Conservation (phyloP, 2,113 vertebrate species). For the Bambusicola thoracicus region DNA sequence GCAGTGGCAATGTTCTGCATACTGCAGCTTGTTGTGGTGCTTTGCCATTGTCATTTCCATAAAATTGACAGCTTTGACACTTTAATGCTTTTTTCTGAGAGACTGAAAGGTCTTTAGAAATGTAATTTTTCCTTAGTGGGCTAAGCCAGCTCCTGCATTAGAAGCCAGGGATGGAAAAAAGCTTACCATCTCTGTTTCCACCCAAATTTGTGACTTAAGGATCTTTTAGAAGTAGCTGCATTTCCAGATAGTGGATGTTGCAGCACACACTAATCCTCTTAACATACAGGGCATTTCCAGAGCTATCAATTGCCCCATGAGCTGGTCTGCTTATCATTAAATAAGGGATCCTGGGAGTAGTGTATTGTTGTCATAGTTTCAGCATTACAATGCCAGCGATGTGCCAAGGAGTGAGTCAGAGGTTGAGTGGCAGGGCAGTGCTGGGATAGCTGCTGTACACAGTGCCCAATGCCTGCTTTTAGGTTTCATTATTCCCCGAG, state of each 20-base stretch:
- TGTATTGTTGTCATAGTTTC: conserved; percentile 15
- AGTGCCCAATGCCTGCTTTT: not conserved
- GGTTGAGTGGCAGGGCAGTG: not conserved
- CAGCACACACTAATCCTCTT: not conserved
- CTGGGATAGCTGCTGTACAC: too few relatives aligned
- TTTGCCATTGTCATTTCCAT: conserved; percentile 20
- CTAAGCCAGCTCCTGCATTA: not conserved
- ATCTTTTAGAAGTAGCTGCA: not conserved
- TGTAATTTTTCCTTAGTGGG: accelerated
- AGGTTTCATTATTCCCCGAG: not conserved
- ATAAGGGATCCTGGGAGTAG: not conserved
- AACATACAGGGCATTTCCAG: not conserved
- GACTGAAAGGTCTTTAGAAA: not conserved
- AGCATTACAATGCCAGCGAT: not conserved
- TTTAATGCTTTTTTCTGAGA: not conserved
- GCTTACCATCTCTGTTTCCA: not conserved
- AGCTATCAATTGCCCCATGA: not conserved
- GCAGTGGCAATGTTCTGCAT: not conserved
- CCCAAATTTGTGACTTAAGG: not conserved
- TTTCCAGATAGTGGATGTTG: not conserved
- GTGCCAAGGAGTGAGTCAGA: conserved; percentile 12
- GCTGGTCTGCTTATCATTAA: not conserved
- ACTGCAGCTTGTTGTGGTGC: conserved; percentile 38
- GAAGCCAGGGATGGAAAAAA: not conserved
- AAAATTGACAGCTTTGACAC: conserved; percentile 44